Evolutionary conservation across 1,140 invertebrate genomes (phyloP).

Genomic region (Atta texana): DNA sequence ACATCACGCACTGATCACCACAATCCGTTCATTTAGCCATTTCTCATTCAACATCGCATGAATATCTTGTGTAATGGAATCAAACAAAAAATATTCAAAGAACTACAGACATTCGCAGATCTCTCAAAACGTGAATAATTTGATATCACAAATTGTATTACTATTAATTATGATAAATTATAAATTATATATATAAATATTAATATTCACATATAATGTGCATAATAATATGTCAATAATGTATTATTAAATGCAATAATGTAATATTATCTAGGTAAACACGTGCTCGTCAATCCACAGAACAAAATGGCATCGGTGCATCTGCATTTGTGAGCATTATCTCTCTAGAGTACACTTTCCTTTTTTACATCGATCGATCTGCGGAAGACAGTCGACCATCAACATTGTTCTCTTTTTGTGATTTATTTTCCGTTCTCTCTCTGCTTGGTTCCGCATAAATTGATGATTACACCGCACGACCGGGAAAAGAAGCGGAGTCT

Average conservation of each 20-base stretch:
- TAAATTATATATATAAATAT: neutral
- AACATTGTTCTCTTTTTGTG: constrained; percentile 26
- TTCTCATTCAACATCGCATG: neutral
- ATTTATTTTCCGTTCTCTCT: constrained; percentile 6
- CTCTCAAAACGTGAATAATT: neutral
- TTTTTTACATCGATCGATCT: constrained; percentile 39
- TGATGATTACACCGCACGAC: constrained; percentile 27
- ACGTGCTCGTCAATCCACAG: neutral
- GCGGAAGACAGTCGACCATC: constrained; percentile 28
- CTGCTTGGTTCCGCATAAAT: constrained; percentile 29
- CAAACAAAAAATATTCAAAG: neutral
- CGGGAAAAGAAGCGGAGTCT: constrained; percentile 31
- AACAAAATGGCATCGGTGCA: neutral
- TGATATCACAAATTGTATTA: neutral
- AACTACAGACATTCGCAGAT: neutral
- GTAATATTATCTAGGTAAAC: neutral
- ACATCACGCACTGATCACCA: constrained; percentile 3
- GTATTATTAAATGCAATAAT: neutral
- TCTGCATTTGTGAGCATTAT: constrained; percentile 2
- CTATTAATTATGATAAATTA: constrained; percentile 12
- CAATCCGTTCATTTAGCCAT: neutral
- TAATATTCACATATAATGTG: neutral
- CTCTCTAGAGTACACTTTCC: neutral
- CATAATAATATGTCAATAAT: neutral
- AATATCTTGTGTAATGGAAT: neutral